Base-by-base conservation (phyloP, 92 coral and sea anemone species). In the Phymanthus crucifer region DNA sequence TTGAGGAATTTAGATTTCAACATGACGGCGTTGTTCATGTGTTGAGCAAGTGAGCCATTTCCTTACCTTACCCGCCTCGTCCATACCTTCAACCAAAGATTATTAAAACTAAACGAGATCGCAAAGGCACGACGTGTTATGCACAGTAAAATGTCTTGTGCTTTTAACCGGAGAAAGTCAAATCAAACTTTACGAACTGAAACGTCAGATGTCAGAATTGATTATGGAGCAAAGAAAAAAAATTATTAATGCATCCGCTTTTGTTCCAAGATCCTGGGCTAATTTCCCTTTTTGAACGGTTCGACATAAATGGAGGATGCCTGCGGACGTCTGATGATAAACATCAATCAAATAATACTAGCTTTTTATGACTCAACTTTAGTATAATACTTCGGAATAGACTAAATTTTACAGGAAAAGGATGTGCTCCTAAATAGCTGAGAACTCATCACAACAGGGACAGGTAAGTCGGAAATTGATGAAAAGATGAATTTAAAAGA, bases 161-260 rank as follows among this genome's bases (percentile, higher is more conserved):
- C 50, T 19, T 40, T 47, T 66, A 17, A 40, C 71, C 46, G 70
- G 32, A 52, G 21, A 26, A n/a, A 32, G 33, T 12, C 7, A 16
- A 14, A 23, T 32, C 48, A 12, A 38, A 38, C 38, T 19, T 73
- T 73, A 13, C 24, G 11, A 17, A 71, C 35, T 46, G 3, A 33
- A 80, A n/a, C 26, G 71, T 32, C 77, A 80, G 10, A 72, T 14
- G 33, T 61, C 68, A 61, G 35, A 27, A 52, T 26, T 70, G 78
- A 71, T 56, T 35, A 26, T 40, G 38, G 26, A 50, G 34, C 47
- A 70, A 46, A 72, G 31, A 2, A 40, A 29, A 66, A 4, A 71
- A 36, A 54, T 54, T 6, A n/a, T 54, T 19, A 71, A 71, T 45
- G 52, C 75, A 40, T 71, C 75, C 75, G 75, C 29, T 71, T 36